These are phyloP conservation scores for Anseranas semipalmata DNA, from an alignment of 2,113 vertebrate species.

Conservation along the genomic window DNA sequence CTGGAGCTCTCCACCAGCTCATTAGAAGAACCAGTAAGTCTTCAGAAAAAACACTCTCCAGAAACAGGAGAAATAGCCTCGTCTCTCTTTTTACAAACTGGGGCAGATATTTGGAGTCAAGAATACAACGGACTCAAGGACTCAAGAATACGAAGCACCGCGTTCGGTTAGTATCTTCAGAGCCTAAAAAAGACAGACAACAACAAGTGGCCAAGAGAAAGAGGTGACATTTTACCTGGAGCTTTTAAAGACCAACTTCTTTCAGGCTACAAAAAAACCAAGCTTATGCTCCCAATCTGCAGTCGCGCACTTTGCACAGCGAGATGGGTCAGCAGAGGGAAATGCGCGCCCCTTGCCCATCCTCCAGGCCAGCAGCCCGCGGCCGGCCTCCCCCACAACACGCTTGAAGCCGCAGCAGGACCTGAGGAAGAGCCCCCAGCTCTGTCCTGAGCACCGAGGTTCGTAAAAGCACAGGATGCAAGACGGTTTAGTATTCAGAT, in stretches of 20 bases:
- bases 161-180: background rate
- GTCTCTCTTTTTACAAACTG: background rate
- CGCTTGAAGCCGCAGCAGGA: background rate
- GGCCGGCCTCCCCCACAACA: background rate
- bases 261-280: background rate
- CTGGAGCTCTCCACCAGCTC: background rate
- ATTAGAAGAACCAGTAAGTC: background rate
- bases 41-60: background rate
- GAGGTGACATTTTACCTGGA: background rate
- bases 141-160: background rate
- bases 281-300: background rate
- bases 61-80: background rate
- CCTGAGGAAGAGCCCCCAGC: background rate
- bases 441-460: background rate
- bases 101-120: background rate
- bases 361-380: background rate
- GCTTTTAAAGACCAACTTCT: background rate
- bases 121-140: too few relatives aligned
- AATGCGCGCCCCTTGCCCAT: background rate
- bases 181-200: background rate
- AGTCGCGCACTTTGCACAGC: background rate
- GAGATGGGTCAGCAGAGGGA: background rate
- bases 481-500: background rate
- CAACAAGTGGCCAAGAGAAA: background rate
- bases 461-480: background rate